Evolutionary conservation across 2,888 invertebrate species (phyloP).

Genomic region (Polyploca ridens): DNA sequence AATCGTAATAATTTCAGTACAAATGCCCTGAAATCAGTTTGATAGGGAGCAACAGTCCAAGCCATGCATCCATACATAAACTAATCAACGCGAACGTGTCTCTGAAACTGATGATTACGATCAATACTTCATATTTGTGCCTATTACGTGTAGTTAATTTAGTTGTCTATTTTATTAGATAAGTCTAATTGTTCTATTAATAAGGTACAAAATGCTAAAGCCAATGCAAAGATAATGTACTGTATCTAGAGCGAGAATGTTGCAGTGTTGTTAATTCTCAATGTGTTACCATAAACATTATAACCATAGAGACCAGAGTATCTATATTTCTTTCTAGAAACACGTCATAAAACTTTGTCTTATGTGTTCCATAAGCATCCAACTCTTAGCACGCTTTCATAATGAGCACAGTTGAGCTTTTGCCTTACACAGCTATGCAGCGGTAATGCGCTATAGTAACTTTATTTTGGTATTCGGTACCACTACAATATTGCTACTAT

Average conservation of each 20-base stretch:
- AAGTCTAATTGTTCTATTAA: background rate
- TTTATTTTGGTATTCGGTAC: background rate
- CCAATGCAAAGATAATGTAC: too few relatives aligned
- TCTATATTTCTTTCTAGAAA: too few relatives aligned
- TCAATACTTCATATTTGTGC: background rate
- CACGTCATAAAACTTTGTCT: too few relatives aligned
- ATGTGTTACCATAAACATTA: background rate
- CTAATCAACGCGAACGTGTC: conserved; percentile 38
- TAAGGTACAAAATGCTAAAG: too few relatives aligned
- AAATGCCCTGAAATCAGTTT: conserved; percentile 29
- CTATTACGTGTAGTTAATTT: background rate
- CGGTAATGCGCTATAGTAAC: background rate
- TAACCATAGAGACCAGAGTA: too few relatives aligned
- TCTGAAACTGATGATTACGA: conserved; percentile 21
- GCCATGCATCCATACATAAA: conserved; percentile 32
- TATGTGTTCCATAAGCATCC: background rate
- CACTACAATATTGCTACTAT: background rate
- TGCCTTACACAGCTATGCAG: background rate
- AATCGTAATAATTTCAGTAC: background rate
- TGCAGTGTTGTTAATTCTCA: too few relatives aligned
- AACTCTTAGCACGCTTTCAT: background rate
- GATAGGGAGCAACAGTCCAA: conserved; percentile 35
- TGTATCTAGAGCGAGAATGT: too few relatives aligned
- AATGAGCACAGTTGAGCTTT: background rate
- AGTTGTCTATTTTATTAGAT: background rate